Conservation (phyloP, 92 coral and sea anemone species). For the Epizoanthus rinbou region DNA sequence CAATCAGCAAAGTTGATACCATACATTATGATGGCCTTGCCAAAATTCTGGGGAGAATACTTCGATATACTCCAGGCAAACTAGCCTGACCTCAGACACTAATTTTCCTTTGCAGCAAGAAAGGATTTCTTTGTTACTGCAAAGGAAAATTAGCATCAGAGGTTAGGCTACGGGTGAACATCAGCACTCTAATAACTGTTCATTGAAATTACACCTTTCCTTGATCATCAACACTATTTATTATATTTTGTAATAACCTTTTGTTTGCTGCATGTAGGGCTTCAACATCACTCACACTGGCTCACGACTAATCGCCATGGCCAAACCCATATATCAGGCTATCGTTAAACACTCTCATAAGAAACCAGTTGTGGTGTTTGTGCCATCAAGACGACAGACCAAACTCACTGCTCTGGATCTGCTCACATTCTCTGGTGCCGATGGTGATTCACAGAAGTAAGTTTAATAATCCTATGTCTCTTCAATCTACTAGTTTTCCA, state of each 20-base stretch:
- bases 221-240: neutral
- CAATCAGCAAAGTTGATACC: no score
- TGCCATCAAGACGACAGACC: slow-evolving; percentile 95
- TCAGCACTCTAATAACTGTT: no score
- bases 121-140: no score
- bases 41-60: no score
- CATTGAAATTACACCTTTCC: no score
- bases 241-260: neutral
- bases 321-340: slow-evolving; percentile 94
- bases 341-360: slow-evolving; percentile 92
- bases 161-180: no score
- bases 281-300: slow-evolving; percentile 98
- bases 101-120: no score
- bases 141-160: no score
- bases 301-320: slow-evolving; percentile 97
- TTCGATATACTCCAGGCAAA: no score
- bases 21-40: no score
- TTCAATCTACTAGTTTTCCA: no score
- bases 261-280: slow-evolving; percentile 60
- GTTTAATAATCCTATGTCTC: neutral
- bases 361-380: slow-evolving; percentile 95
- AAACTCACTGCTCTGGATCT: slow-evolving; percentile 92
- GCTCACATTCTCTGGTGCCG: slow-evolving; percentile 94
- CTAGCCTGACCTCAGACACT: no score
- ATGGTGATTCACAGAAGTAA: slow-evolving; percentile 93